Conservation (phyloP, 2,113 vertebrate species). For the Polypterus bichir region DNA sequence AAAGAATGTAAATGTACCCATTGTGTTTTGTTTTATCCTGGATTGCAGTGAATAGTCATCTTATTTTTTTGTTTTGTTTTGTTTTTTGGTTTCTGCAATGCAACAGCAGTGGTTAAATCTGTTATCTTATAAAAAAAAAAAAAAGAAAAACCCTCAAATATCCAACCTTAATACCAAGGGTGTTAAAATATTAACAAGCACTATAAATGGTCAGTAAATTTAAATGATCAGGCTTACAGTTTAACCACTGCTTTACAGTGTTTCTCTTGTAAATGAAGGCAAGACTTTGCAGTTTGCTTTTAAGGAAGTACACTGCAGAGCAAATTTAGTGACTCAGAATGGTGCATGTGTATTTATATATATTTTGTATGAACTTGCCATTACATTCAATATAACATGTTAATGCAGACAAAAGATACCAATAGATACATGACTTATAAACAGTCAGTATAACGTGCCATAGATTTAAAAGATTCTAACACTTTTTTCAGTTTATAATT, state of each 20-base stretch:
- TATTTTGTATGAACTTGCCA: constrained; percentile 3
- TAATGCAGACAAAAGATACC: constrained; percentile 20
- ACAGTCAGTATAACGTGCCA: no score
- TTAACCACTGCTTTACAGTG: constrained; percentile 43
- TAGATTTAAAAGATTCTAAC: no score
- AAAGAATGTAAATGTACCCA: constrained; percentile 52
- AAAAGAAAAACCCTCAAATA: constrained; percentile 20
- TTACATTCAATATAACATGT: constrained; percentile 28
- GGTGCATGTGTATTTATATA: neutral
- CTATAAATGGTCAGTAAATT: no score
- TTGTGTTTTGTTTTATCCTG: constrained; percentile 35
- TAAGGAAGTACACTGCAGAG: constrained; percentile 30
- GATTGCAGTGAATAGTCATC: constrained; percentile 45
- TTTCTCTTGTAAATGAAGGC: constrained; percentile 61
- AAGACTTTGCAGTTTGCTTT: constrained; percentile 39
- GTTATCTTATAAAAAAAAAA: constrained; percentile 22
- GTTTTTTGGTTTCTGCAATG: constrained; percentile 40
- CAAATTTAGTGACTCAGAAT: constrained; percentile 32
- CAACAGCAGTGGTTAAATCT: constrained; percentile 46
- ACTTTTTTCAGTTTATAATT: no score
- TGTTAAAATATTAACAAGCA: no score
- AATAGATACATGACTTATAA: constrained; percentile 5
- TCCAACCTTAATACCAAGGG: no score
- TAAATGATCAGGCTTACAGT: constrained; percentile 14
- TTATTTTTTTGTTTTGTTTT: no score